A percentile compares a stretch with the other conserved stretches of the same genome.
Evolutionary conservation across 1,140 invertebrate species (phyloP).

Genomic region (Magallana gigas): DNA sequence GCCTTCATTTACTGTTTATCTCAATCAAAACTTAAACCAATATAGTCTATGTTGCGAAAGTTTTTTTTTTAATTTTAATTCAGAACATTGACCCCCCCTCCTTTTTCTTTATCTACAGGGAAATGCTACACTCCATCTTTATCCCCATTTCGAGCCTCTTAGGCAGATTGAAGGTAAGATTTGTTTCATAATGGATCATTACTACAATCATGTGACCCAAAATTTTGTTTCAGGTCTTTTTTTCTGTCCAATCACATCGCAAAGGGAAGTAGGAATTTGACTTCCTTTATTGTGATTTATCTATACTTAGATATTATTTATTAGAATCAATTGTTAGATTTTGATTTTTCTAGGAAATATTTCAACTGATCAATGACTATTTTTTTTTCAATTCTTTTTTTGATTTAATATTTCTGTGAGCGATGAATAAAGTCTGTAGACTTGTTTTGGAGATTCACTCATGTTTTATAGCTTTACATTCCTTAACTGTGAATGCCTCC

Average conservation of each 20-base stretch:
- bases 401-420: not conserved
- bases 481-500: too few relatives aligned
- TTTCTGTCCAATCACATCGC: not conserved
- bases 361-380: not conserved
- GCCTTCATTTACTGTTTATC: not conserved
- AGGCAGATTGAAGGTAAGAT: slow-evolving; percentile 81
- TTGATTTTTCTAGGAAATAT: not conserved
- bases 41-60: not conserved
- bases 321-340: not conserved
- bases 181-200: not conserved
- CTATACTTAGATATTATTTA: not conserved
- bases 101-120: slow-evolving; percentile 79
- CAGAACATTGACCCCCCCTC: not conserved
- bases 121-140: slow-evolving; percentile 83
- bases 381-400: not conserved
- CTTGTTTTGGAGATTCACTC: not conserved
- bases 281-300: slow-evolving; percentile 30
- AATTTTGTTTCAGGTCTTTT: slow-evolving; percentile 5
- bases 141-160: slow-evolving; percentile 83
- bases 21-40: not conserved
- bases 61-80: not conserved
- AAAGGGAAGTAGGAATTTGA: not conserved
- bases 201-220: not conserved
- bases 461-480: too few relatives aligned
- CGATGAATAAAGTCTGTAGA: not conserved